Evolutionary conservation across 1,140 invertebrate genomes (phyloP), one percentile per base, ranked within the genome.

Genomic region (Drosophila tropicalis): DNA sequence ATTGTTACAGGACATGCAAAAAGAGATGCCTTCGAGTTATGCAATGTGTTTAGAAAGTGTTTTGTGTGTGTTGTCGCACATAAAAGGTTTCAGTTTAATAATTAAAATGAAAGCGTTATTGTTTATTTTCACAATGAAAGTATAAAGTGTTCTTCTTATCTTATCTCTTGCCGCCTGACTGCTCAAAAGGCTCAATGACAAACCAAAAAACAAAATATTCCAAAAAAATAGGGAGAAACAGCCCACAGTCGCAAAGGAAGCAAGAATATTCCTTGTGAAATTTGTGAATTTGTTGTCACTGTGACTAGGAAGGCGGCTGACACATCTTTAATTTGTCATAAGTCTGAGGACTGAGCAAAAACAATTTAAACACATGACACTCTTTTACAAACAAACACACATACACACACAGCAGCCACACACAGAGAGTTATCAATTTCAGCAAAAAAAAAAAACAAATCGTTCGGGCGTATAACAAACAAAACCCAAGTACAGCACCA

Each of bases 241-340:
- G 19, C 41, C 44, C 44, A 2, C 44, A 29, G 5, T 6, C 15
- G 2, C 7, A 51, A 51, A 51, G 9, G 19, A 36, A 68, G 57
- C 61, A 57, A 57, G 62, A 29, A 56, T 56, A 62, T 56, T 44
- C 19, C 62, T 56, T 75, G 71, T 66, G 70, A 54, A 76, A 65
- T 78, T 72, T 51, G 44, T 51, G 44, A 22, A 19, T 15, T 44
- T 68, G 62, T 3, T 67, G 64, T 61, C 56, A 61, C 67, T 40
- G 63, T 67, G 67, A 36, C 9, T 36, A 36, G 5, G 29, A 5
- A 29, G 36, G 12, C 36, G 78, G 56, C 68, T 44, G 62, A 70
- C 69, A 76, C 57, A 86, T 79, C 76, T 86, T 83, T 86, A 87
- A 86, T 86, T 86, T 87, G 79, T 79, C 68, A 76, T 82, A 87